These are phyloP conservation scores for Notechis scutatus DNA, from an alignment of 2,113 vertebrate genomes.

Conservation along the genomic window DNA sequence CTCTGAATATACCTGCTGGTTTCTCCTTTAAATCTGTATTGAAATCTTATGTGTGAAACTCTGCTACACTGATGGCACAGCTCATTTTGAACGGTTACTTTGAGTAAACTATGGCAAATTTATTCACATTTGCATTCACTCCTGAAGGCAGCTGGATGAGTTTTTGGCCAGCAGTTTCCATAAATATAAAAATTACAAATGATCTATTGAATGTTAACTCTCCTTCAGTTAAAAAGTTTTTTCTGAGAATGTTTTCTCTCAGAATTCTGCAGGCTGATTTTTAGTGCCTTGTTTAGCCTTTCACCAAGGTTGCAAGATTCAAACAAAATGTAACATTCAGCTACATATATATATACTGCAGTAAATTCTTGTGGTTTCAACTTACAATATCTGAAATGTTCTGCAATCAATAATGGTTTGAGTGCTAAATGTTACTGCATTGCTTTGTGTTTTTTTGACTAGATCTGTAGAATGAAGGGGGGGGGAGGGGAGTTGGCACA, in stretches of 20 bases:
- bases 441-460: neutral
- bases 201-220: neutral
- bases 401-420: neutral
- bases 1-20: neutral
- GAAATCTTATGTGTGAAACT: neutral
- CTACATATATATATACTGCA: neutral
- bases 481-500: neutral
- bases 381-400: neutral
- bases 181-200: neutral
- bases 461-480: neutral
- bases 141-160: neutral
- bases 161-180: neutral
- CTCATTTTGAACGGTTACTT: neutral
- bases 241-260: neutral
- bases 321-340: neutral
- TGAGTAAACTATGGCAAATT: neutral
- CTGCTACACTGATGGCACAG: neutral
- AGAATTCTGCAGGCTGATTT: neutral
- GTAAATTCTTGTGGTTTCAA: neutral
- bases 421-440: neutral
- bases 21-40: neutral
- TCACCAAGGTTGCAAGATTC: neutral
- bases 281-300: neutral
- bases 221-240: neutral
- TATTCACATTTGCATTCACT: neutral